Conservation (phyloP, 1,140 invertebrate species). For the Papilio polytes region DNA sequence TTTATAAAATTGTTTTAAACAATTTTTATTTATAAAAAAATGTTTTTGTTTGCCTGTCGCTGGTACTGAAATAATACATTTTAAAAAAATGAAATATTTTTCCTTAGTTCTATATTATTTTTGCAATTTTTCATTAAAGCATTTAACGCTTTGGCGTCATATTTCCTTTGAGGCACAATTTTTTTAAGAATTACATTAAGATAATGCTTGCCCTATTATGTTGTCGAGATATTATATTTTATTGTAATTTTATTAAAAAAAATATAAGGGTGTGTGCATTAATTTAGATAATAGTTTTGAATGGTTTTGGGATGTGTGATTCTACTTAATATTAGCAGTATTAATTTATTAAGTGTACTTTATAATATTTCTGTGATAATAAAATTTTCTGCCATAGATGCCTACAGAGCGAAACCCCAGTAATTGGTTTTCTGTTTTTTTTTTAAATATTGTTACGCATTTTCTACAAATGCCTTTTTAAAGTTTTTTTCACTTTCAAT, state of each 20-base stretch:
- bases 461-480: neutral
- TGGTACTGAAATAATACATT: constrained; percentile 2
- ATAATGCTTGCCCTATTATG: neutral
- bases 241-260: constrained; percentile 6
- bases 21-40: neutral
- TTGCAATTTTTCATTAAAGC: neutral
- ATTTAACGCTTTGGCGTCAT: neutral
- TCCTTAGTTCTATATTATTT: neutral
- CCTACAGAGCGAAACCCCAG: constrained; percentile 8
- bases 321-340: constrained; percentile 28
- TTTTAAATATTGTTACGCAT: neutral
- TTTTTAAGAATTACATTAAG: neutral
- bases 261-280: constrained; percentile 14
- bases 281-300: constrained; percentile 6
- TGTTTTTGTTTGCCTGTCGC: neutral
- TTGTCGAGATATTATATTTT: constrained; percentile 4
- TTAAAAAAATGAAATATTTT: neutral
- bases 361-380: constrained; percentile 28
- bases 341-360: constrained; percentile 21
- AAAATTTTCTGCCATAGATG: constrained; percentile 18
- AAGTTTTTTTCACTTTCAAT: neutral
- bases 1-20: neutral
- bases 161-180: neutral
- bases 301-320: constrained; percentile 25
- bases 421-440: neutral